Base-by-base conservation (phyloP, 2,113 vertebrate species). In the Nesogale talazaci region DNA sequence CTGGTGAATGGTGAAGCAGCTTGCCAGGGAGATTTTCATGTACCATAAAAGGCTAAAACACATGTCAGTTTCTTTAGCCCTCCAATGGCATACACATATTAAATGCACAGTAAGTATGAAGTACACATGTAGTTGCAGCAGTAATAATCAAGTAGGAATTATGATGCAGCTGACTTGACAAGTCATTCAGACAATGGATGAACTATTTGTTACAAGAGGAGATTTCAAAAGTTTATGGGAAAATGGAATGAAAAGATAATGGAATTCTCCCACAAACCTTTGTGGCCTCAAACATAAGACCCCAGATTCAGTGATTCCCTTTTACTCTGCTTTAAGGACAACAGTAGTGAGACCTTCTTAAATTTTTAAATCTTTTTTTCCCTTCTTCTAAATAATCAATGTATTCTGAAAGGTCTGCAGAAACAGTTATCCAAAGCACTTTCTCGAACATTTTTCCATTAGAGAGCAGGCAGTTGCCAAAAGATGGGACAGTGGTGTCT, bases 1-100 rank as follows among this genome's bases (percentile, higher is more conserved):
- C 98, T 98, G 98, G 96, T 97, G 97, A 98, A 98, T 96, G 95
- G 94, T 98, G 98, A 96, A 96, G 95, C 94, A 92, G 83, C 91
- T 97, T 98, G 95, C 86, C 93, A 97, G 85, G 94, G 84, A 34
- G 89, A 93, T 97, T 94, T 89, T 96, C 86, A 95, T 92, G 97
- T 97, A 97, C 92, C 96, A 77, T 94, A 69, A 97, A 95, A 96
- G 59, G 94, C 94, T 98, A 97, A 97, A 98, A 94, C 97, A 83
- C 74, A 93, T 92, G 92, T 96, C 95, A 94, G 93, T 97, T 95
- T 93, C 88, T 87, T 96, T 87, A 94, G 92, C 92, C 92, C 92
- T 11, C 97, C 95, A 97, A 52, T 52, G 46, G 46, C 46, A 22
- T 61, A 6, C 5, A 52, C 27, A 87, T 74, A 83, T 52, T 65